phyloP scores from a whole-genome alignment of 2,888 invertebrate species.

The Anodontia alba region DNA sequence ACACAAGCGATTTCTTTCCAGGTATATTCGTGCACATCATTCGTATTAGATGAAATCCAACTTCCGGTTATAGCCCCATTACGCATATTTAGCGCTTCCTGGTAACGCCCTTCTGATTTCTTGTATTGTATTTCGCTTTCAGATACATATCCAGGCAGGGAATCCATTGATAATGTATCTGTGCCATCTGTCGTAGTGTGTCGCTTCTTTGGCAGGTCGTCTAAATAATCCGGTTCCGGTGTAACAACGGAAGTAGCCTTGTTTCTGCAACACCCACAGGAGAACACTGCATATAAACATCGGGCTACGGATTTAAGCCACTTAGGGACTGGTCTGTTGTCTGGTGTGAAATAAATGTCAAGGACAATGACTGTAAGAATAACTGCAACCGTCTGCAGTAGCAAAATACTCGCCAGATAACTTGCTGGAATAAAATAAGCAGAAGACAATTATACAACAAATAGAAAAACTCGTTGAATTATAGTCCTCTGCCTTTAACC shows the following conservation, averaged over 20 bases:
- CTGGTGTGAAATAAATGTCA: conserved; percentile 44
- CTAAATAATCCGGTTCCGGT: background rate
- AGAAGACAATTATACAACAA: too few species aligned
- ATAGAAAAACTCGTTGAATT: too few species aligned
- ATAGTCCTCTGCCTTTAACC: too few species aligned
- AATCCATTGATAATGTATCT: background rate
- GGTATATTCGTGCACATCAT: background rate
- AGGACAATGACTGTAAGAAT: conserved; percentile 45
- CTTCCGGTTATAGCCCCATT: background rate
- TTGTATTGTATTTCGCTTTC: background rate
- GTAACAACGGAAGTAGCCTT: background rate
- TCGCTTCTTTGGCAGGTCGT: background rate
- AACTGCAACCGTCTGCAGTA: conserved; percentile 44
- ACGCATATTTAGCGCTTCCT: background rate
- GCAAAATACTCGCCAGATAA: conserved; percentile 34
- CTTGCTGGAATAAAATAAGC: conserved; percentile 30
- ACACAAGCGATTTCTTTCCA: conserved; percentile 55
- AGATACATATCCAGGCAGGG: background rate
- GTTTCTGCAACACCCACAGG: background rate
- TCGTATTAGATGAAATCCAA: background rate
- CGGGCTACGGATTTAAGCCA: background rate
- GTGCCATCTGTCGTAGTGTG: background rate
- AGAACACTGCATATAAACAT: background rate
- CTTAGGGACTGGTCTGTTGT: conserved; percentile 17
- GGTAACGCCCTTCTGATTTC: too few species aligned